Percentiles rank a stretch among this genome's conserved stretches.
Conservation (phyloP, 2,888 invertebrate genomes). For the Theretra japonica region DNA sequence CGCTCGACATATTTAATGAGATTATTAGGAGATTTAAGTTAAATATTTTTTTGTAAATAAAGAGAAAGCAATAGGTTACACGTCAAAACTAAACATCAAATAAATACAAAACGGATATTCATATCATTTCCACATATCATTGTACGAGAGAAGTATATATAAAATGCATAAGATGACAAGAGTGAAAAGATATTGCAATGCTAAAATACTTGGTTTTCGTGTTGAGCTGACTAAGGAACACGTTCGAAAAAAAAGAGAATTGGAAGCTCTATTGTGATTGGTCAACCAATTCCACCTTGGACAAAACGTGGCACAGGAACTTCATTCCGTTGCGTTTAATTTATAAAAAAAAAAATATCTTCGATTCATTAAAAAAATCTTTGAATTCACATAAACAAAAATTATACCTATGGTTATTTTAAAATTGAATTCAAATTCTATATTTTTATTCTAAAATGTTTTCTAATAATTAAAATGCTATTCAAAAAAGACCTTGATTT, state of each 20-base stretch:
- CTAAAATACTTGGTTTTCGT: slow-evolving; percentile 7
- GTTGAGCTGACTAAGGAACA: background rate
- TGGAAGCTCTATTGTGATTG: slow-evolving; percentile 59
- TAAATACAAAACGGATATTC: slow-evolving; percentile 51
- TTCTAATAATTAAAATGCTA: too few species aligned
- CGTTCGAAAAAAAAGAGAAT: slow-evolving; percentile 35
- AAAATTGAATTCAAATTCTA: too few species aligned
- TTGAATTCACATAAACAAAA: too few species aligned
- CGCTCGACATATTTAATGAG: slow-evolving; percentile 72
- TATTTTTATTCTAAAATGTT: too few species aligned
- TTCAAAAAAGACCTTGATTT: too few species aligned
- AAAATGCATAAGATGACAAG: slow-evolving; percentile 38
- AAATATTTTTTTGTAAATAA: slow-evolving; percentile 71
- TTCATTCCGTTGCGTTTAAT: slow-evolving; percentile 14
- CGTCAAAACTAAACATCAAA: slow-evolving; percentile 78
- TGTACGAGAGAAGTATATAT: background rate
- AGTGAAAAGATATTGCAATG: slow-evolving; percentile 35
- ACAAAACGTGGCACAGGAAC: slow-evolving; percentile 75
- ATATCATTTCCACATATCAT: background rate
- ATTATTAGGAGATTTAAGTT: slow-evolving; percentile 47
- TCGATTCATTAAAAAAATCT: too few species aligned
- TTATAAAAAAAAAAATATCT: background rate
- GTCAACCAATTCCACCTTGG: slow-evolving; percentile 72
- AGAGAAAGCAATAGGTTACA: slow-evolving; percentile 73
- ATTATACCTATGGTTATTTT: too few species aligned